Conservation (phyloP, 2,888 invertebrate species). For the Drosophila yooni region DNA sequence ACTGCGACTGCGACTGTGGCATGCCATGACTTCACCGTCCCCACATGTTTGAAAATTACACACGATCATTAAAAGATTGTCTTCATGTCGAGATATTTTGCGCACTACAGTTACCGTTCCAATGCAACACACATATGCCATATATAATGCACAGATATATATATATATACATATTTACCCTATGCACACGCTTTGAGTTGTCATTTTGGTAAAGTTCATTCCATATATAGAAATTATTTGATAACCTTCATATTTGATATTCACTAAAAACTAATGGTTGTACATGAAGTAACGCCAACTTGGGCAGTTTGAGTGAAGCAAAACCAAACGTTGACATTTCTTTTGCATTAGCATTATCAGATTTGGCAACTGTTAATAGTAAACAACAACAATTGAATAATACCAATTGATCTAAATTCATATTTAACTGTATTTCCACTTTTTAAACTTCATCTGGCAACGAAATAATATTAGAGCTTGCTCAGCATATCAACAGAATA, state of each 20-base stretch:
- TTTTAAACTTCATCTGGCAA: not conserved
- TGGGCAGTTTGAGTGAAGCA: not conserved
- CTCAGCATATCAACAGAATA: not conserved
- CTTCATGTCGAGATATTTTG: conserved; percentile 79
- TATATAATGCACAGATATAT: not conserved
- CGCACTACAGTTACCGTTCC: conserved; percentile 43
- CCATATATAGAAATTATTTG: conserved; percentile 6
- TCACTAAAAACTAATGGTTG: not conserved
- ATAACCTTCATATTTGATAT: conserved; percentile 9
- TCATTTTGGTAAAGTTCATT: conserved; percentile 27
- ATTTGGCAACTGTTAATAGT: not conserved
- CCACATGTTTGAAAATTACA: conserved; percentile 81
- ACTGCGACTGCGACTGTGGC: conserved; percentile 37
- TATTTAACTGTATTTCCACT: not conserved
- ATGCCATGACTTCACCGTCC: conserved; percentile 56
- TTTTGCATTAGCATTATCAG: not conserved
- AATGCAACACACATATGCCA: not conserved
- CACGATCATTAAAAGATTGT: conserved; percentile 83
- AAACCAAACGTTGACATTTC: not conserved
- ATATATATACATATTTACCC: conserved; percentile 1
- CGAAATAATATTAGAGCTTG: not conserved
- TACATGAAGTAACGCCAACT: not conserved
- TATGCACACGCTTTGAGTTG: conserved; percentile 21
- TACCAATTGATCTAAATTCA: not conserved
- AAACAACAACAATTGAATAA: not conserved